Evolutionary conservation across 2,888 invertebrate species (phyloP).

Genomic region (Idaea aversata): DNA sequence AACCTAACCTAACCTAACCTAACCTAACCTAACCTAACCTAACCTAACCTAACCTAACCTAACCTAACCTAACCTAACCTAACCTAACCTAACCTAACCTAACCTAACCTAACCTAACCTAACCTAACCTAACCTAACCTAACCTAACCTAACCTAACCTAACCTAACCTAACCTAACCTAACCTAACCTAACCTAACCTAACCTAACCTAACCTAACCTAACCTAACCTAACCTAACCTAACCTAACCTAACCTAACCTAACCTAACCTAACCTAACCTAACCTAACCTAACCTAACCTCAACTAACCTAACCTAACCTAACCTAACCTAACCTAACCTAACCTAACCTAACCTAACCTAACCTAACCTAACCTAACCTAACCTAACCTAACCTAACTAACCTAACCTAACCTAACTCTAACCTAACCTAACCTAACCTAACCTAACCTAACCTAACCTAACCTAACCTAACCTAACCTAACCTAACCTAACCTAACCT

Average conservation of each 20-base stretch:
- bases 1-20: conserved; percentile 22
- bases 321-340: conserved; percentile 26
- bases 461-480: too few relatives aligned
- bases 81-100: conserved; percentile 21
- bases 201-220: conserved; percentile 25
- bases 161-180: conserved; percentile 26
- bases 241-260: conserved; percentile 22
- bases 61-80: conserved; percentile 22
- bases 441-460: conserved; percentile 20
- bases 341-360: conserved; percentile 25
- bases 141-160: conserved; percentile 27
- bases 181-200: conserved; percentile 25
- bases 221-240: conserved; percentile 20
- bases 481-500: too few relatives aligned
- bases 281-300: conserved; percentile 26
- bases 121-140: conserved; percentile 27
- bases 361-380: conserved; percentile 23
- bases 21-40: conserved; percentile 19
- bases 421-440: conserved; percentile 20
- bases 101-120: conserved; percentile 24
- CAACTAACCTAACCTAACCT: too few relatives aligned
- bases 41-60: conserved; percentile 23
- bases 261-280: conserved; percentile 20
- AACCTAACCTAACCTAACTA: conserved; percentile 19
- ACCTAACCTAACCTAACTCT: conserved; percentile 20